Conservation (phyloP, 2,797 vertebrate genomes). For the Pelobates cultripes region DNA sequence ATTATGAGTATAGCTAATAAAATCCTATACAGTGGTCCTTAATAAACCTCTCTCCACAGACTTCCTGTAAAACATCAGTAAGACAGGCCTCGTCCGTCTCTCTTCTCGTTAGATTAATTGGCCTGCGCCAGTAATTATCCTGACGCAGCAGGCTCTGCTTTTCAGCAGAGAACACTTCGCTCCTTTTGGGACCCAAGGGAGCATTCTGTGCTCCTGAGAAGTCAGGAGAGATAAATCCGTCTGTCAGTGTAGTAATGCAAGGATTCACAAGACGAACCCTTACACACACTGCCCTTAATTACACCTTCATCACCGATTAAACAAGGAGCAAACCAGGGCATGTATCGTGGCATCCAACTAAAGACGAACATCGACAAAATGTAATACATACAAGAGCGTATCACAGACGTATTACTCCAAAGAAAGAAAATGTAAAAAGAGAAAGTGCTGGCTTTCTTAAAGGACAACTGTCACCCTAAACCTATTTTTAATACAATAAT, state of each 20-base stretch:
- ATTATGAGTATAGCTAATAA: conserved; percentile 18
- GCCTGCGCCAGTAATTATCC: conserved; percentile 30
- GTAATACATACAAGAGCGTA: neutral
- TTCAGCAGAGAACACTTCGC: conserved; percentile 15
- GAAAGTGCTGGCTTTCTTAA: no score
- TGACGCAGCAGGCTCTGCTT: conserved; percentile 24
- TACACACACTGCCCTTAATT: conserved; percentile 20
- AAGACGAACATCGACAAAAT: neutral
- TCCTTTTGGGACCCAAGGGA: conserved; percentile 6
- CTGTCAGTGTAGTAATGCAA: conserved; percentile 19
- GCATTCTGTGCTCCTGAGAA: conserved; percentile 6
- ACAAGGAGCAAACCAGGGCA: conserved; percentile 10
- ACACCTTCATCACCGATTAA: conserved; percentile 13
- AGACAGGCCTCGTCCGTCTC: conserved; percentile 24
- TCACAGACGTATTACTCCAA: neutral
- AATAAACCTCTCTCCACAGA: conserved; percentile 25
- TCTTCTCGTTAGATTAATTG: conserved; percentile 33
- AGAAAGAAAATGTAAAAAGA: neutral
- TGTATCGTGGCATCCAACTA: neutral
- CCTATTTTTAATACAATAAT: no score
- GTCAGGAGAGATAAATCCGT: conserved; percentile 33
- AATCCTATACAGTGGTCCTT: conserved; percentile 3
- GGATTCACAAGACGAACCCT: neutral
- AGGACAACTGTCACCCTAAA: no score
- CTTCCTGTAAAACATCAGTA: conserved; percentile 8